phyloP scores from a whole-genome alignment of 2,888 invertebrate genomes.

The Notodromas monacha region DNA sequence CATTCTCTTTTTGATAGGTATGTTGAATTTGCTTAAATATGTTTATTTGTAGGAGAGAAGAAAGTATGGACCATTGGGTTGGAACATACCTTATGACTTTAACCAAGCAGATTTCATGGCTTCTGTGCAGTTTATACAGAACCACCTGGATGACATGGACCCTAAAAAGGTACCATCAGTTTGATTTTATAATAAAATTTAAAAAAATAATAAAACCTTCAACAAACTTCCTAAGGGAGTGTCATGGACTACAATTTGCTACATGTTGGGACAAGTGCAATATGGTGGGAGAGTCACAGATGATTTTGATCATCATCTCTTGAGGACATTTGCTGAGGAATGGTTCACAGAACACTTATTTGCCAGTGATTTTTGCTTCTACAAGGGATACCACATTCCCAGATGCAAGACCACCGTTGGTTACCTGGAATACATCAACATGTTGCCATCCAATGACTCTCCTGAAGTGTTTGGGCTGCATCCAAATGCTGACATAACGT shows the following conservation, averaged over 20 bases:
- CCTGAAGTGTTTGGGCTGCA: slow-evolving; percentile 92
- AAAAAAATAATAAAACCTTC: slow-evolving; percentile 6
- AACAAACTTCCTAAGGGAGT: slow-evolving; percentile 27
- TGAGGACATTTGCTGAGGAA: slow-evolving; percentile 58
- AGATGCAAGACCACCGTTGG: slow-evolving; percentile 24
- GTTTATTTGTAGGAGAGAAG: slow-evolving; percentile 51
- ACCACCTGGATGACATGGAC: slow-evolving; percentile 84
- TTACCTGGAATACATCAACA: slow-evolving; percentile 45
- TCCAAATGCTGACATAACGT: slow-evolving; percentile 81
- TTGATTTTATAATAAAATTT: slow-evolving; percentile 1
- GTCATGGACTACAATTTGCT: slow-evolving; percentile 85
- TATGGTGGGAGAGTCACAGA: slow-evolving; percentile 76
- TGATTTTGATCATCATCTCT: slow-evolving; percentile 70
- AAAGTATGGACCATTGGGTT: slow-evolving; percentile 81
- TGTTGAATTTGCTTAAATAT: no score
- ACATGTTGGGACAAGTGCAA: slow-evolving; percentile 70
- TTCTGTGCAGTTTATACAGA: slow-evolving; percentile 77
- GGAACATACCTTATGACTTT: slow-evolving; percentile 90
- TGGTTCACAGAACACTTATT: slow-evolving; percentile 80
- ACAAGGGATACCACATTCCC: slow-evolving; percentile 68
- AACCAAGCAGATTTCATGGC: slow-evolving; percentile 86
- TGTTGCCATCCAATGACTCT: slow-evolving; percentile 47
- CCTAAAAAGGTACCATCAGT: slow-evolving; percentile 34
- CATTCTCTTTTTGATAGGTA: no score
- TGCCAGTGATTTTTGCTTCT: slow-evolving; percentile 62